Evolutionary conservation across 2,113 vertebrate species (phyloP).

Genomic region (Tupaia tana): DNA sequence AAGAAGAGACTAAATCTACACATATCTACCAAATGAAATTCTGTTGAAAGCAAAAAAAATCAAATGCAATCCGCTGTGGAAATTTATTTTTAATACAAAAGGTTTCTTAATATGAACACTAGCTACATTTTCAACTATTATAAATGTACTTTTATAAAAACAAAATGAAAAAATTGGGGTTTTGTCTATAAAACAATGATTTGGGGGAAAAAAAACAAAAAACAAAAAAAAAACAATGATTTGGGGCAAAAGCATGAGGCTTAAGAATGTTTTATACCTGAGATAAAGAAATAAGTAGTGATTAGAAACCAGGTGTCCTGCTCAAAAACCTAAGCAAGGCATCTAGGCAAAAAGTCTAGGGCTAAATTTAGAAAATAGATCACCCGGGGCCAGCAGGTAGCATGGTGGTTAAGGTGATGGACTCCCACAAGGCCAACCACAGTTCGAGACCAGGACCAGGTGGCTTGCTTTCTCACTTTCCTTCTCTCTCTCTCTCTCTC

Average conservation of each 20-base stretch:
- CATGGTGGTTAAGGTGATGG: too few relatives aligned
- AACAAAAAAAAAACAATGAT: slow-evolving; percentile 19
- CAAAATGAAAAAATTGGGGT: background rate
- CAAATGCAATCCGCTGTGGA: background rate
- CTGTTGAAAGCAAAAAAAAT: slow-evolving; percentile 16
- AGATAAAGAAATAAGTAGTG: slow-evolving; percentile 18
- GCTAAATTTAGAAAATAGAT: background rate
- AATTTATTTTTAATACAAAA: slow-evolving; percentile 48
- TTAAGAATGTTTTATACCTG: background rate
- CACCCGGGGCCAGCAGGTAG: background rate
- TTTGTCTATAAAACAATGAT: slow-evolving; percentile 16
- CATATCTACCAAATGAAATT: slow-evolving; percentile 54
- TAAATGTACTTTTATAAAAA: slow-evolving; percentile 44
- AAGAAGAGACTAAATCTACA: background rate
- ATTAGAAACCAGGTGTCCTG: background rate
- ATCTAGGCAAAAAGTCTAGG: background rate
- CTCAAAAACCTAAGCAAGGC: background rate
- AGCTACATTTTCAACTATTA: slow-evolving; percentile 29
- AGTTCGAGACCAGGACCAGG: too few relatives aligned
- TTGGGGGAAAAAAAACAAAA: slow-evolving; percentile 43
- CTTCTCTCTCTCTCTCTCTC: too few relatives aligned
- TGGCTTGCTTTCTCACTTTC: too few relatives aligned
- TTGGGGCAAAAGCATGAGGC: slow-evolving; percentile 12
- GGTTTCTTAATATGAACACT: slow-evolving; percentile 14
- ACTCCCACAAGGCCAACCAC: too few relatives aligned